Percentiles rank a stretch among this genome's conserved stretches.
Evolutionary conservation across 2,888 invertebrate species (phyloP).

Genomic region (Synergus japonicus): DNA sequence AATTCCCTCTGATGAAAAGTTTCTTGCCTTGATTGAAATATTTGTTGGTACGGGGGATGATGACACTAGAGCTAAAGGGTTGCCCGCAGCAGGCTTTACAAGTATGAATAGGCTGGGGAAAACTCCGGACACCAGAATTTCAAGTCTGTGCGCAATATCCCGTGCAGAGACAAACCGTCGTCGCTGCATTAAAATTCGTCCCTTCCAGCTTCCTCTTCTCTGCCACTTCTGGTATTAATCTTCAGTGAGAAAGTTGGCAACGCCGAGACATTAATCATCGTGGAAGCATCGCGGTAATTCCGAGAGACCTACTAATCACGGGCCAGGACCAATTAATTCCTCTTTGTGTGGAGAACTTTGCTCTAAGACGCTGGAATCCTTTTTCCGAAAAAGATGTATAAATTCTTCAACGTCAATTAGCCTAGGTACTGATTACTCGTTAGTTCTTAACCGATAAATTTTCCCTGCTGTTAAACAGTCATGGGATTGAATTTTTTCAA

Average conservation of each 20-base stretch:
- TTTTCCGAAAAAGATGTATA: conserved; percentile 5
- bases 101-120: conserved; percentile 12
- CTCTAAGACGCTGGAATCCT: conserved; percentile 1
- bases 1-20: conserved; percentile 20
- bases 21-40: conserved; percentile 8
- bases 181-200: conserved; percentile 64
- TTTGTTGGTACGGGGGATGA: conserved; percentile 20
- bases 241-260: conserved; percentile 68
- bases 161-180: conserved; percentile 55
- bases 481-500: not conserved
- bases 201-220: conserved; percentile 45
- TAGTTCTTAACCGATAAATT: not conserved
- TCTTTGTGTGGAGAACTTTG: conserved; percentile 30
- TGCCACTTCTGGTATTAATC: conserved; percentile 65
- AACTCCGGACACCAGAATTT: conserved; percentile 40
- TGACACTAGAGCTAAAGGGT: conserved; percentile 35
- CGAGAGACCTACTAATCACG: conserved; percentile 67
- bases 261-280: conserved; percentile 68
- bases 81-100: conserved; percentile 10
- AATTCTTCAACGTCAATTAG: conserved; percentile 12
- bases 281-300: conserved; percentile 67
- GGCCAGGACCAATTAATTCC: conserved; percentile 70
- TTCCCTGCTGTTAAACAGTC: not conserved
- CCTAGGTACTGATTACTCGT: not conserved
- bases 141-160: conserved; percentile 41